Evolutionary conservation across 2,888 invertebrate species (phyloP), one percentile per base, ranked within the genome.

Genomic region (Synanthedon myopaeformis): DNA sequence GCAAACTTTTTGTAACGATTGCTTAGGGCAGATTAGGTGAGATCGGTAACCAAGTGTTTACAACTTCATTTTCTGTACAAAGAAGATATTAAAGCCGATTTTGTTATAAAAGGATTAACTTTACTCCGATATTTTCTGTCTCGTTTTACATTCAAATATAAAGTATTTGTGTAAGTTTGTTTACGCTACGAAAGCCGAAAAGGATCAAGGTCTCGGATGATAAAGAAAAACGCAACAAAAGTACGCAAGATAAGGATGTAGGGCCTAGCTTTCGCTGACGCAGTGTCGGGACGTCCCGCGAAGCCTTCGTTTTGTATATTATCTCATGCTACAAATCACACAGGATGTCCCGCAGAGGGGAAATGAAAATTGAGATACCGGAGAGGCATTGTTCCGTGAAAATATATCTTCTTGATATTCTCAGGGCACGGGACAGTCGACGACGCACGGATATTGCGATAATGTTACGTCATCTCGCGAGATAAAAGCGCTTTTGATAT

Each of bases 281-380:
- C 67, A 70, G 72, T 65, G 70, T 63, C 66, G 72, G 67, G 69
- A 69, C 74, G 74, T 70, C 75, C 74, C 80, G 76, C 78, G 76
- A 79, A 78, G 73, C 79, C 80, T 75, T 78, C 84, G 82, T 82
- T 85, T 82, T 84, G 82, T 83, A 79, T 83, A 82, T 83, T 84
- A 85, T 84, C 85, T 84, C 69, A 70, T 70, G 82, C 83, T 82
- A 85, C 85, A 85, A 84, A 85, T 85, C 84, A 85, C 82, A 83
- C 76, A 80, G 82, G 84, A 82, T 82, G 81, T 81, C 78, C 77
- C 78, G 70, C 76, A 70, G 74, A 80, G 81, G 83, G 81, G 82
- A 83, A 83, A 85, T 82, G 82, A 84, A 83, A 84, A 85, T 84
- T 85, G 84, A 85, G 85, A 84, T 84, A 85, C 84, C 82, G 77